Evolutionary conservation across 2,797 vertebrate genomes (phyloP).

Genomic region (Danio tinwini): DNA sequence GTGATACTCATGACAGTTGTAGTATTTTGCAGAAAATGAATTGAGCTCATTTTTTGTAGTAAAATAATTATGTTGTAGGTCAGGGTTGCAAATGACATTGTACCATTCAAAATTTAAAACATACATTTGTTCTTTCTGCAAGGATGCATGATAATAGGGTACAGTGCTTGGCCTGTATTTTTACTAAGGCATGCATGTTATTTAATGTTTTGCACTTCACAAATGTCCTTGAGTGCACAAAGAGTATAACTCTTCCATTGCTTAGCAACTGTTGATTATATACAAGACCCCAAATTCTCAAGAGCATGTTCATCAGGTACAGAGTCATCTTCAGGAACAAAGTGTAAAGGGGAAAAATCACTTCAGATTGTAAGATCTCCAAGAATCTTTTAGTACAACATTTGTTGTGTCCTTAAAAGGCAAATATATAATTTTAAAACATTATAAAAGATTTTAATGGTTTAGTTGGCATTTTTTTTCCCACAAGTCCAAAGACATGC

Average conservation of each 20-base stretch:
- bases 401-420: background rate
- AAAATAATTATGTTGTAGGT: background rate
- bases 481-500: no score
- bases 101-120: background rate
- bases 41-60: background rate
- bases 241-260: background rate
- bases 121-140: background rate
- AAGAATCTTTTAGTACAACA: no score
- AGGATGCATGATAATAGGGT: background rate
- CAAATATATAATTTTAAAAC: background rate
- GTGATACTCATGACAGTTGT: background rate
- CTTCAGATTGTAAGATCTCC: background rate
- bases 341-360: background rate
- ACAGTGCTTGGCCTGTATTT: background rate
- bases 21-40: background rate
- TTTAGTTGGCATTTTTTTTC: no score
- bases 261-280: conserved; percentile 5
- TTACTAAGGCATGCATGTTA: background rate
- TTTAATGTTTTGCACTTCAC: background rate
- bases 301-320: background rate
- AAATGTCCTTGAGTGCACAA: background rate
- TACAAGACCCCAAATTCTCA: background rate
- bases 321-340: no score
- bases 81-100: background rate
- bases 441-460: no score